A percentile compares a stretch with the other conserved stretches of the same genome.
These are phyloP conservation scores for Scaeva pyrastri DNA, from an alignment of 2,888 invertebrate genomes.

Conservation along the genomic window DNA sequence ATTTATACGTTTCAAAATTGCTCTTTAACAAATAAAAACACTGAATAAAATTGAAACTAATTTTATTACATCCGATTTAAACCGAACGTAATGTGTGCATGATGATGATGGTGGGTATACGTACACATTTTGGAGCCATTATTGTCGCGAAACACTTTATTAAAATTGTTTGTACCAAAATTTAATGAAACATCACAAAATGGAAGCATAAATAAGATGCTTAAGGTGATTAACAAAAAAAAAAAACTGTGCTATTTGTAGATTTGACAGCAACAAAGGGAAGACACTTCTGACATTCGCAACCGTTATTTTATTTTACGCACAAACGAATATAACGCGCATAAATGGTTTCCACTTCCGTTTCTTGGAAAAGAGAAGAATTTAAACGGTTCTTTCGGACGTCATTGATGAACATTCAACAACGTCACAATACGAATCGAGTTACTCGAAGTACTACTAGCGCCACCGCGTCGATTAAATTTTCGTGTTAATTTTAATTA, in stretches of 20 bases:
- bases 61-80: conserved; percentile 70
- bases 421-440: background rate
- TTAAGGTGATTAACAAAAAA: background rate
- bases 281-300: too few relatives aligned
- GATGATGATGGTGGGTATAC: background rate
- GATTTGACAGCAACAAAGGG: background rate
- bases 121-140: background rate
- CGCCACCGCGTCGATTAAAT: background rate
- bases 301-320: background rate
- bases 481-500: background rate
- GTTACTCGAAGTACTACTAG: background rate
- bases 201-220: background rate
- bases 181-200: background rate
- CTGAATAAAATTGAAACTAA: conserved; percentile 66
- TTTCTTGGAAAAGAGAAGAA: background rate
- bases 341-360: background rate
- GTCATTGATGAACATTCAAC: too few relatives aligned
- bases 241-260: too few relatives aligned
- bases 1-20: conserved; percentile 24
- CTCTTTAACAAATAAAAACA: conserved; percentile 55
- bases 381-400: background rate
- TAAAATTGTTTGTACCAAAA: background rate
- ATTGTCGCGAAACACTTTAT: conserved; percentile 33
- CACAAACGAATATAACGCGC: too few relatives aligned
- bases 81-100: conserved; percentile 39